Evolutionary conservation across 1,140 invertebrate genomes (phyloP).

Genomic region (Trachelipus rathkii): DNA sequence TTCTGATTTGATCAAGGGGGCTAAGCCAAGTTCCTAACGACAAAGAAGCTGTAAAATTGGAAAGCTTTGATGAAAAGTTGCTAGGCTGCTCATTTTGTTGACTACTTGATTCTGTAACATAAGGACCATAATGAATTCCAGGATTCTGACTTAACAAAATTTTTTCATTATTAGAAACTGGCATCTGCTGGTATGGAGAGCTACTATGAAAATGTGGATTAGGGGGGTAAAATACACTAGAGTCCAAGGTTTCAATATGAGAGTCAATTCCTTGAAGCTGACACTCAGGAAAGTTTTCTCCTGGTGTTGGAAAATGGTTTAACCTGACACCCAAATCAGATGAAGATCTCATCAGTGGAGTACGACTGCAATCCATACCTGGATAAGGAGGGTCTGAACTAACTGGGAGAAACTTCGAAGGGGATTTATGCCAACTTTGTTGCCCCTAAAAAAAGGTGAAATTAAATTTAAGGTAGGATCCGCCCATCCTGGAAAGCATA

Average conservation of each 20-base stretch:
- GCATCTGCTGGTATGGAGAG: not conserved
- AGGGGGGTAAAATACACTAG: not conserved
- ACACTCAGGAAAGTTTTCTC: not conserved
- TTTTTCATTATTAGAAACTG: not conserved
- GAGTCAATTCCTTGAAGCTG: not conserved
- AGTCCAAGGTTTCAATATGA: not conserved
- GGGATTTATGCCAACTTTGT: not conserved
- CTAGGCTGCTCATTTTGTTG: not conserved
- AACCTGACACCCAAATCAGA: not conserved
- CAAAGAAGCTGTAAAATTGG: not conserved
- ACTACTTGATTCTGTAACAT: not conserved
- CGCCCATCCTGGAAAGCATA: no score
- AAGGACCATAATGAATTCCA: not conserved
- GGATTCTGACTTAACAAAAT: not conserved
- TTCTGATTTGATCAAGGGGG: not conserved
- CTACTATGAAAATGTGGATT: not conserved
- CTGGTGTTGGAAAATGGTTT: not conserved
- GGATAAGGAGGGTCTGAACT: not conserved
- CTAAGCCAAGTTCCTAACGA: not conserved
- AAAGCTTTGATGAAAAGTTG: not conserved
- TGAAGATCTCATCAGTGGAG: not conserved
- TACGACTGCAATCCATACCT: not conserved
- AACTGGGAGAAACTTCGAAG: not conserved
- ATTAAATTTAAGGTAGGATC: no score
- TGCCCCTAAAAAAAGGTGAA: no score